Conservation (phyloP, 2,113 vertebrate genomes). For the Dromaius novaehollandiae region DNA sequence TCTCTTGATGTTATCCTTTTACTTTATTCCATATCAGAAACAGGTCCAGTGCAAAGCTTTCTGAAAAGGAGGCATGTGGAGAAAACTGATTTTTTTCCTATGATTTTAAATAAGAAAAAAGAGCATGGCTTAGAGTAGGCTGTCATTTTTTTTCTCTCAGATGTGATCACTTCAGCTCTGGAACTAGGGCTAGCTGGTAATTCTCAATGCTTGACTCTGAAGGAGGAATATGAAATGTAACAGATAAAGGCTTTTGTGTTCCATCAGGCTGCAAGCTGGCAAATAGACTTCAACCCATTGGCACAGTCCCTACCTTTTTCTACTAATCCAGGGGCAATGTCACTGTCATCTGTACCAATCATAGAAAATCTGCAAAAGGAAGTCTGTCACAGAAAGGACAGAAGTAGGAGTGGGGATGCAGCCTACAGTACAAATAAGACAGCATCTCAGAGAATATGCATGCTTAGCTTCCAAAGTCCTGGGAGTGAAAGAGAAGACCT, state of each 20-base stretch:
- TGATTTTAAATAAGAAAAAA: not conserved
- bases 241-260: not conserved
- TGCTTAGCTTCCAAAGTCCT: not conserved
- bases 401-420: not conserved
- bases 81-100: not conserved
- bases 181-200: not conserved
- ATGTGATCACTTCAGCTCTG: not conserved
- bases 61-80: not conserved
- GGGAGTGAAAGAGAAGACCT: not conserved
- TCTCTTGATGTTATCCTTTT: not conserved
- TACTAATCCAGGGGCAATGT: not conserved
- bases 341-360: not conserved
- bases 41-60: not conserved
- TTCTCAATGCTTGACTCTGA: not conserved
- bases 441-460: not conserved
- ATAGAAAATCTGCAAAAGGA: not conserved
- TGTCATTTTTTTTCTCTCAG: not conserved
- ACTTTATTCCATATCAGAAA: not conserved
- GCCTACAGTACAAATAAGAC: not conserved
- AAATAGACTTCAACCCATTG: not conserved
- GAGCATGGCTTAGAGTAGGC: not conserved
- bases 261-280: not conserved
- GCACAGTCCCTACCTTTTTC: not conserved
- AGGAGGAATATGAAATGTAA: not conserved
- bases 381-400: not conserved